Base-by-base conservation (phyloP, 2,113 vertebrate genomes). In the Carettochelys insculpta region DNA sequence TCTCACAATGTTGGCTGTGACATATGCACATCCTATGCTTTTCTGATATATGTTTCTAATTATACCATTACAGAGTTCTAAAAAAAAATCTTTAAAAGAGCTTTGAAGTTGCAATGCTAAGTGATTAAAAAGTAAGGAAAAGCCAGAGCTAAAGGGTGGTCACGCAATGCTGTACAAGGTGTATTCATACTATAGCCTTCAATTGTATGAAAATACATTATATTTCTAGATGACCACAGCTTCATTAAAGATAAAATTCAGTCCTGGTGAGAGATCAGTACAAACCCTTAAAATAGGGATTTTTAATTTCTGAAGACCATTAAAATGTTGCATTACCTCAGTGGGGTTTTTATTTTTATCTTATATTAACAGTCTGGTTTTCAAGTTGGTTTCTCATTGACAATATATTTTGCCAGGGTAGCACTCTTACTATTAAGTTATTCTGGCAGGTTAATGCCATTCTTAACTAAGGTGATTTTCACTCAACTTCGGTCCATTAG, bases 391-490 rank as follows among this genome's bases (percentile, higher is more conserved):
- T 96, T 94, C 95, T 96, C 94, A 91, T 92, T 95, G 93, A 94
- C 94, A 94, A 94, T 96, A 85, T 90, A 84, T 90, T 95, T 96
- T 95, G 93, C 92, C 94, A 94, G 94, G 91, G 89, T 95, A 95
- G 94, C 91, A 91, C 92, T 96, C 96, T 96, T 89, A 92, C 78
- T 89, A 91, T 84, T 91, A 91, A 95, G 95, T 93, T 95, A 95
- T 96, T 96, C 84, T 8, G 38, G 90, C 95, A 94, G 93, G 96
- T 95, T 96, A 97, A 97, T 93, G 96, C 94, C 92, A 93, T 96
- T 96, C 95, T 96, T 95, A 97, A 96, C 91, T 91, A 91, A 95
- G 94, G 95, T 97, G 95, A 96, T 97, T 96, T 96, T 91, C 95
- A 96, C 95, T 96, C 91, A 95, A 94, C 86, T 93, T 90, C 65